Conservation (phyloP, 2,113 vertebrate genomes). For the Sapayoa aenigma region DNA sequence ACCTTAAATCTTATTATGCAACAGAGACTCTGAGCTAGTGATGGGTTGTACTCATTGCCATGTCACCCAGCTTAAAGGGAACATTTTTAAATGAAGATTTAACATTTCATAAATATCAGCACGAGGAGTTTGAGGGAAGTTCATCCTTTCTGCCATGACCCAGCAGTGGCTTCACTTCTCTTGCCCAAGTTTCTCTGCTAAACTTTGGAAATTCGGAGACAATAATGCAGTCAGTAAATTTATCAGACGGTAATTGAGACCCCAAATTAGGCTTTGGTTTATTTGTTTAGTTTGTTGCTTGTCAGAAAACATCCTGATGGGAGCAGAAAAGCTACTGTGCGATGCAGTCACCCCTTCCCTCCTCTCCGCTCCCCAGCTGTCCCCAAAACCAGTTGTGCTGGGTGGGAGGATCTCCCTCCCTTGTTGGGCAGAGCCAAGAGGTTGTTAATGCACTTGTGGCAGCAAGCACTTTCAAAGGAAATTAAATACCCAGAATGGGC, state of each 20-base stretch:
- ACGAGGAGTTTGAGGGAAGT: background rate
- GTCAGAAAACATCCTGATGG: background rate
- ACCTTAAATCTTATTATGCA: constrained; percentile 14
- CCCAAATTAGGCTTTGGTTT: background rate
- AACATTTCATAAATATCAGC: constrained; percentile 2
- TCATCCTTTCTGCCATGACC: background rate
- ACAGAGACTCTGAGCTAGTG: background rate
- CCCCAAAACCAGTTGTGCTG: background rate
- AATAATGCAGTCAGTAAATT: background rate
- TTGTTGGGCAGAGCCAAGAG: background rate
- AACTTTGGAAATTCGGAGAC: background rate
- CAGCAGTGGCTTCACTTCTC: constrained; percentile 1
- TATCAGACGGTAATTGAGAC: constrained; percentile 4
- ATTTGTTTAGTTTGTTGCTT: background rate
- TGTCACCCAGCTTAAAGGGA: constrained; percentile 42
- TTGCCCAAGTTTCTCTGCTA: background rate
- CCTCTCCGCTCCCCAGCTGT: accelerated
- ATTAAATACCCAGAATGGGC: constrained; percentile 10
- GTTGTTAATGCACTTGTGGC: background rate
- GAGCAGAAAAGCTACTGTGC: background rate
- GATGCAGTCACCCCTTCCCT: background rate
- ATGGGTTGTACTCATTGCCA: constrained; percentile 14
- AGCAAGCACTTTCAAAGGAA: background rate
- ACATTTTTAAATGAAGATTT: background rate
- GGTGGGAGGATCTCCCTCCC: background rate